These are phyloP conservation scores for Kryptopterus vitreolus DNA, from an alignment of 2,797 vertebrate genomes.

Conservation along the genomic window DNA sequence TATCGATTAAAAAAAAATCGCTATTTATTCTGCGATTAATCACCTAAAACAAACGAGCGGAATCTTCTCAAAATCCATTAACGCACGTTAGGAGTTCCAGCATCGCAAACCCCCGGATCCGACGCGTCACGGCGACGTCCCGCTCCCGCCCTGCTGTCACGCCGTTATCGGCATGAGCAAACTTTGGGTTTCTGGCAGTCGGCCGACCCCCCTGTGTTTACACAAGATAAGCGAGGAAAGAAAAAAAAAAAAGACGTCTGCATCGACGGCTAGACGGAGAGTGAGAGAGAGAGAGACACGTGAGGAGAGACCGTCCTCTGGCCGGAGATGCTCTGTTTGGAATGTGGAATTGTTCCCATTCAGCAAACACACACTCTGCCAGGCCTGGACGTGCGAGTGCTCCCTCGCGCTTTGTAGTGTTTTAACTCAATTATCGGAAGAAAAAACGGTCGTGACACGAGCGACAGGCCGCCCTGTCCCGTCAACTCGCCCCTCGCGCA, in stretches of 20 bases:
- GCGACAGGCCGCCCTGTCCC: constrained; percentile 36
- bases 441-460: constrained; percentile 30
- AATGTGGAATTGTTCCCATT: constrained; percentile 52
- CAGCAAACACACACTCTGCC: constrained; percentile 42
- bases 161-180: constrained; percentile 65
- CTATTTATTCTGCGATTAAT: no score
- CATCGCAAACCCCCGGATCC: no score
- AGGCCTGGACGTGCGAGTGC: constrained; percentile 31
- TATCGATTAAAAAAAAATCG: no score
- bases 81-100: no score
- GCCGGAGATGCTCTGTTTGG: constrained; percentile 37
- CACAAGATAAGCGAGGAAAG: constrained; percentile 53
- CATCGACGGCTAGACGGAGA: no score
- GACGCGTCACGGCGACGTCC: constrained; percentile 9
- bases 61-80: no score
- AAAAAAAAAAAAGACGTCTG: constrained; percentile 32
- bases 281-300: neutral
- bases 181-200: constrained; percentile 81
- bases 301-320: constrained; percentile 36
- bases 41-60: no score
- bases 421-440: constrained; percentile 54
- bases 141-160: constrained; percentile 55
- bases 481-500: neutral
- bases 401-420: constrained; percentile 48
- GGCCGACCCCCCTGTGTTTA: constrained; percentile 54